Evolutionary conservation across 2,113 vertebrate genomes (phyloP).

Genomic region (Artemisiospiza belli): DNA sequence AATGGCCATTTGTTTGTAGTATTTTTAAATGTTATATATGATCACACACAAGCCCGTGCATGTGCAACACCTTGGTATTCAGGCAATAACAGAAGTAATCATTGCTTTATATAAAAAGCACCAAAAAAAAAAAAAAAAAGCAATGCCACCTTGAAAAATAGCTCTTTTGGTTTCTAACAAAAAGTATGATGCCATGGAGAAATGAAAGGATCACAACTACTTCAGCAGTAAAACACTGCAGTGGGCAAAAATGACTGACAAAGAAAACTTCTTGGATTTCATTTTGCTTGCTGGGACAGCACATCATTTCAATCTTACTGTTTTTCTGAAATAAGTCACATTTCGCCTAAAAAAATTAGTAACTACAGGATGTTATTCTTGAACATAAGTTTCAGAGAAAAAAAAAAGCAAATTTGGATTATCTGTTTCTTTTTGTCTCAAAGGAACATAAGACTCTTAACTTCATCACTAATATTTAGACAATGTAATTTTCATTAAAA

Average conservation of each 20-base stretch:
- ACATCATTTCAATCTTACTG: neutral
- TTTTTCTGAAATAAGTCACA: neutral
- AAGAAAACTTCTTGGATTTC: neutral
- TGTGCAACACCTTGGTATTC: neutral
- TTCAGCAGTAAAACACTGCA: neutral
- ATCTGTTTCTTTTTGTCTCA: neutral
- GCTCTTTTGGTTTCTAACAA: neutral
- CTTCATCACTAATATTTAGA: neutral
- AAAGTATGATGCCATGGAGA: neutral
- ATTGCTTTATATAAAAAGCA: neutral
- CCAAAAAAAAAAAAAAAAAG: neutral
- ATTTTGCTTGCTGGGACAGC: neutral
- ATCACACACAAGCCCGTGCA: accelerated
- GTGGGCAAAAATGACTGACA: neutral
- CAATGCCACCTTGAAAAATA: neutral
- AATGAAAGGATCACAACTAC: neutral
- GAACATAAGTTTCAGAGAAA: neutral
- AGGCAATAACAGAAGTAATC: neutral
- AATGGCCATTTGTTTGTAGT: neutral
- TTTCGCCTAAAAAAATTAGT: neutral
- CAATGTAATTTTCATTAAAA: neutral
- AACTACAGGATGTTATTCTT: neutral
- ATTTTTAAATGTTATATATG: neutral
- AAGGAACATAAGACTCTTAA: neutral
- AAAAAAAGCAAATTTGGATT: neutral